Conservation (phyloP, 2,113 vertebrate genomes). For the Apodemus sylvaticus region DNA sequence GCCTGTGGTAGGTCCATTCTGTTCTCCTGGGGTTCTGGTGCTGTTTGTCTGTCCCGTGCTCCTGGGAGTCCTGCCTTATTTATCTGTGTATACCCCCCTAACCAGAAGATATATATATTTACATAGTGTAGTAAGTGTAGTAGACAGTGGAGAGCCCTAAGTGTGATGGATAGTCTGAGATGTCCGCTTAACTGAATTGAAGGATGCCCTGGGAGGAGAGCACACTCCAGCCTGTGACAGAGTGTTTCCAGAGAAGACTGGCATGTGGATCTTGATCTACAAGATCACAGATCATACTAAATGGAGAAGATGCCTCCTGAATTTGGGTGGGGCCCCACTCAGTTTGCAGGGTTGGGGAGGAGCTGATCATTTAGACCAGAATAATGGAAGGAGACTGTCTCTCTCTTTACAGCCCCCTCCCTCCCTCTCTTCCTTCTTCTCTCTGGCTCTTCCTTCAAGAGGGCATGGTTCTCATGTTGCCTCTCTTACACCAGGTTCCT, state of each 20-base stretch:
- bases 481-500: background rate
- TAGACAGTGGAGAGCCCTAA: background rate
- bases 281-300: too few species aligned
- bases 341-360: background rate
- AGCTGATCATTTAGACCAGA: background rate
- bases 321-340: too few species aligned
- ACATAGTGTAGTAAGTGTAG: background rate
- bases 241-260: background rate
- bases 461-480: background rate
- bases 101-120: background rate
- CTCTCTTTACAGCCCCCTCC: too few species aligned
- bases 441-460: too few species aligned
- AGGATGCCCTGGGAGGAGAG: background rate
- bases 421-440: too few species aligned
- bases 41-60: background rate
- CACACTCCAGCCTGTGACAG: background rate
- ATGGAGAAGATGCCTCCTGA: background rate
- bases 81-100: background rate
- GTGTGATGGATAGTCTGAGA: background rate
- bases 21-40: background rate
- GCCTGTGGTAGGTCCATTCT: background rate
- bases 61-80: background rate
- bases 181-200: background rate
- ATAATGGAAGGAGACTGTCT: background rate
- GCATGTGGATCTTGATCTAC: too few species aligned